phyloP scores from a whole-genome alignment of 1,140 invertebrate species.

The Dufourea novaeangliae region DNA sequence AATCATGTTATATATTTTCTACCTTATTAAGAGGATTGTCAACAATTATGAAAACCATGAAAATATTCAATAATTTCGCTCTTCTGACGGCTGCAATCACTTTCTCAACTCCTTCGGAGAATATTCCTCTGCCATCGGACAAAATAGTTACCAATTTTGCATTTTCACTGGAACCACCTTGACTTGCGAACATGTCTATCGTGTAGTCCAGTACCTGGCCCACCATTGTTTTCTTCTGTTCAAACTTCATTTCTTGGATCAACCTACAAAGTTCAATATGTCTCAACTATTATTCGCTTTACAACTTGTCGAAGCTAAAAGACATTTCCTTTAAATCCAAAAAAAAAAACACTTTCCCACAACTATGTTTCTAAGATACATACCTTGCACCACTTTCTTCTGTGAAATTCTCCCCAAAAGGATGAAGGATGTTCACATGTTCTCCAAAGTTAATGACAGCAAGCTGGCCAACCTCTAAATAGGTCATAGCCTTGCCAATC shows the following conservation, averaged over 20 bases:
- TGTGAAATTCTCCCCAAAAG: constrained; percentile 92
- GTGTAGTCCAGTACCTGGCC: constrained; percentile 90
- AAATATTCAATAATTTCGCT: constrained; percentile 91
- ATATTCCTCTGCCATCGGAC: constrained; percentile 96
- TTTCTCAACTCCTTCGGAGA: constrained; percentile 91
- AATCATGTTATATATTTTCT: constrained; percentile 60
- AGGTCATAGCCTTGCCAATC: constrained; percentile 94
- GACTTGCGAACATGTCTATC: constrained; percentile 86
- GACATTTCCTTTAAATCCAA: too few relatives aligned
- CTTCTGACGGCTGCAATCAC: constrained; percentile 90
- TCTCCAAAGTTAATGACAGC: constrained; percentile 97
- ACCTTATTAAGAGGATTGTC: constrained; percentile 96
- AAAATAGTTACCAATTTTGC: constrained; percentile 96
- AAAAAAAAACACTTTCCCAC: too few relatives aligned
- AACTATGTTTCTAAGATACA: constrained; percentile 26
- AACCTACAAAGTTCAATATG: constrained; percentile 79
- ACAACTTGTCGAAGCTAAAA: too few relatives aligned
- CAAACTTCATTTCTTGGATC: constrained; percentile 89
- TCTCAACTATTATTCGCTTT: too few relatives aligned
- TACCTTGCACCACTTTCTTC: constrained; percentile 89
- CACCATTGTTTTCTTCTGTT: constrained; percentile 91
- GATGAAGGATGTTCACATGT: constrained; percentile 90
- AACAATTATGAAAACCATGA: constrained; percentile 97
- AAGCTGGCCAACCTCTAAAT: constrained; percentile 96
- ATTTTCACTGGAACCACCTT: constrained; percentile 82